Conservation (phyloP, 2,888 invertebrate genomes). For the Glaucopsyche alexis region DNA sequence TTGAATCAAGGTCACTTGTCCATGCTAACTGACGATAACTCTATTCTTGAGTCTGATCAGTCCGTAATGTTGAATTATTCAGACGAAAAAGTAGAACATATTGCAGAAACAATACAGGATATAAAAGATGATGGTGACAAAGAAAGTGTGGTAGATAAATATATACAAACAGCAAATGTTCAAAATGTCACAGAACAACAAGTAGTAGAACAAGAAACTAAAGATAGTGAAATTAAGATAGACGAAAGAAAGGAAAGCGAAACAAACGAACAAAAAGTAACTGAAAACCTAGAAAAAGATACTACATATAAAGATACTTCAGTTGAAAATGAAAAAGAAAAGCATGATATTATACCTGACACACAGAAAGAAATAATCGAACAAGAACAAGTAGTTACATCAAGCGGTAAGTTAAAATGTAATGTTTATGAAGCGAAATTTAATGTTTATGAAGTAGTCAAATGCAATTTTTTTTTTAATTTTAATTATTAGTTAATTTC, state of each 20-base stretch:
- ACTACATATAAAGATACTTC: not conserved
- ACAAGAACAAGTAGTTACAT: not conserved
- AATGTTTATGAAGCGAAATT: not conserved
- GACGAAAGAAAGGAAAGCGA: not conserved
- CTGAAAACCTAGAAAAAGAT: not conserved
- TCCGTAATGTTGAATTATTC: constrained; percentile 58
- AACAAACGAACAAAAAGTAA: not conserved
- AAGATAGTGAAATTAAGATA: not conserved
- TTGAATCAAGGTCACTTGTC: constrained; percentile 58
- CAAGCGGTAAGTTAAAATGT: not conserved
- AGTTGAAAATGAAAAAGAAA: not conserved
- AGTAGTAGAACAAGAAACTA: constrained; percentile 3
- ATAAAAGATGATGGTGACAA: not conserved
- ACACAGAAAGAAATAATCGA: not conserved
- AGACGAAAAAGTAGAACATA: constrained; percentile 44
- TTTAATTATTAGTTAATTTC: too few relatives aligned
- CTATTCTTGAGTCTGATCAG: constrained; percentile 51
- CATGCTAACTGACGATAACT: constrained; percentile 68
- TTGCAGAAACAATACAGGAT: constrained; percentile 30
- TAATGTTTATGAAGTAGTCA: too few relatives aligned
- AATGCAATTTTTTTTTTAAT: too few relatives aligned
- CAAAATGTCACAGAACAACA: not conserved
- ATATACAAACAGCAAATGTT: not conserved
- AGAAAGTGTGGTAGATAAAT: not conserved
- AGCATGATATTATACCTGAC: not conserved